Evolutionary conservation across 2,888 invertebrate genomes (phyloP).

Genomic region (Volucella bombylans): DNA sequence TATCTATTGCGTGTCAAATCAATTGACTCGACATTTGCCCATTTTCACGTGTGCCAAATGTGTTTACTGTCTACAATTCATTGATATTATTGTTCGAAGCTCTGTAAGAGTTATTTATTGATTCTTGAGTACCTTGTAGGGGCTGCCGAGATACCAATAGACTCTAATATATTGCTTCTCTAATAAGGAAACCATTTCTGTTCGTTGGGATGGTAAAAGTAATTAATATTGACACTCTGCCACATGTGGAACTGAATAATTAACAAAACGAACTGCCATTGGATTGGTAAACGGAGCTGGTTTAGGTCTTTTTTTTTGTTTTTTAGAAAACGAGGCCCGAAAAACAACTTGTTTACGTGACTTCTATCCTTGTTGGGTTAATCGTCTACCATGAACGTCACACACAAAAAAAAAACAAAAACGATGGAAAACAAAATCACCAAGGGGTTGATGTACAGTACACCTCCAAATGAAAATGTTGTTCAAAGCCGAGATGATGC

Average conservation of each 20-base stretch:
- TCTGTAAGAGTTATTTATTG: conserved; percentile 14
- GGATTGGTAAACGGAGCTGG: neutral
- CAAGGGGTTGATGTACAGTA: neutral
- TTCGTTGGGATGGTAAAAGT: neutral
- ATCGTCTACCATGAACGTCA: neutral
- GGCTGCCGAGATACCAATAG: neutral
- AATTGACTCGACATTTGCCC: conserved; percentile 23
- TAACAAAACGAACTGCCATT: conserved; percentile 11
- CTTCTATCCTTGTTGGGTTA: neutral
- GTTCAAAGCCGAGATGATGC: neutral
- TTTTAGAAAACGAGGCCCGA: neutral
- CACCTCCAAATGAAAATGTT: neutral
- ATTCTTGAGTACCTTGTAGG: conserved; percentile 40
- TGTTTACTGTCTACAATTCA: conserved; percentile 33
- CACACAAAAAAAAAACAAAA: too few relatives aligned
- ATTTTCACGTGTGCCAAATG: conserved; percentile 31
- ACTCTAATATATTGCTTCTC: neutral
- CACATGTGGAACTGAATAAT: conserved; percentile 51
- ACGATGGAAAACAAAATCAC: neutral
- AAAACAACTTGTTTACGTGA: conserved; percentile 49
- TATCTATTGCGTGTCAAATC: conserved; percentile 32
- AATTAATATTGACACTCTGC: conserved; percentile 55
- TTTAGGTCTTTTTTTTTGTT: neutral
- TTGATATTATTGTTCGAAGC: neutral
- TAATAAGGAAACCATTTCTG: neutral